These are phyloP conservation scores for Phyllotreta striolata DNA, from an alignment of 2,888 invertebrate genomes.

Conservation along the genomic window DNA sequence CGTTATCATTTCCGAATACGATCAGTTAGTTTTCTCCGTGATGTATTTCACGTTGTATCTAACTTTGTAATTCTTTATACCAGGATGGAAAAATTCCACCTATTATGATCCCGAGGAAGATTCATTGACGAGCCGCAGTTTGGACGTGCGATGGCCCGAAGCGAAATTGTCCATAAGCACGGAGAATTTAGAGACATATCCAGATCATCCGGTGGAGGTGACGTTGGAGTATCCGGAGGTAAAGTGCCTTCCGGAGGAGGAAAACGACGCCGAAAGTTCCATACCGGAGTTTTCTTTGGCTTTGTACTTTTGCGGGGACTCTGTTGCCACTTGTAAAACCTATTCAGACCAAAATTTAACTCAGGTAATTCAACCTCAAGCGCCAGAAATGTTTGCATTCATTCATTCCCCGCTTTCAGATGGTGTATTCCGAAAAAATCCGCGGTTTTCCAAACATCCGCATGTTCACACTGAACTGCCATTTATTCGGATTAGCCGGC, in stretches of 20 bases:
- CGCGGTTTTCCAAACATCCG: constrained; percentile 75
- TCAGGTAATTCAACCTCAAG: constrained; percentile 11
- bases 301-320: constrained; percentile 81
- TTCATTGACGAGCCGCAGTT: constrained; percentile 63
- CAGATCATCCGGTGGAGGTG: constrained; percentile 76
- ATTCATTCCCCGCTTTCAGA: constrained; percentile 60
- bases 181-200: constrained; percentile 81
- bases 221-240: constrained; percentile 79
- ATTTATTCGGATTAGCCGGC: constrained; percentile 83
- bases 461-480: constrained; percentile 75
- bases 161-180: constrained; percentile 76
- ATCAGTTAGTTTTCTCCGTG: too few species aligned
- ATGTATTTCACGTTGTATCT: not conserved
- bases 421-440: constrained; percentile 81
- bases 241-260: constrained; percentile 72
- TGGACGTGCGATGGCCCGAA: constrained; percentile 85
- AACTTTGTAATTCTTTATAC: too few species aligned
- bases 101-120: constrained; percentile 43
- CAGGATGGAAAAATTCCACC: constrained; percentile 37
- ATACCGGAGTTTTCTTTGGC: constrained; percentile 79
- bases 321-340: constrained; percentile 72
- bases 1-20: too few species aligned
- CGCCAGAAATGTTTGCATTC: not conserved
- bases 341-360: constrained; percentile 15
- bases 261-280: constrained; percentile 60